Base-by-base conservation (phyloP, 2,113 vertebrate species). In the Ophiodon elongatus region DNA sequence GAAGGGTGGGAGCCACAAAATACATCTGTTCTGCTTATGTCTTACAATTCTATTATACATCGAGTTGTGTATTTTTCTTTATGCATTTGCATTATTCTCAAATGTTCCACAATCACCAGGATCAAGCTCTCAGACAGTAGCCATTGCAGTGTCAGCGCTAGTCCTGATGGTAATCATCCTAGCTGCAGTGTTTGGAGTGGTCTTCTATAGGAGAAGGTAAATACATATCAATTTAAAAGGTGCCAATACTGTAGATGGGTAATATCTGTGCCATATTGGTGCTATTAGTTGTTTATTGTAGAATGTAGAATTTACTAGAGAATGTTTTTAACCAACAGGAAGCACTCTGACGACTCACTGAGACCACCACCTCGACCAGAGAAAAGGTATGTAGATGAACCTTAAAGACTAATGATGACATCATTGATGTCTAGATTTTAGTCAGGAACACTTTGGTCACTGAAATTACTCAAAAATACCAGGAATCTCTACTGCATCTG, bases 361-460 rank as follows among this genome's bases (percentile, higher is more conserved):
- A 76, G 3, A 72, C 37, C 79, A 37, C 91, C 91, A 29, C 89
- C 87, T 35, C 69, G 81, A 29, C 89, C 87, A 21, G 91, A 89
- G 71, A 91, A 88, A 86, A 45, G 43, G 43, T 45, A 15, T 45
- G 43, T 45, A 89, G 87, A 47, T 41, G 27, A 60, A n/a, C 13
- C 13, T 43, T 10, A 50, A 73, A 17, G n/a, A 13, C 5, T 63
- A 50, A 63, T 52, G 9, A 31, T 43, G 23, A 63, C 21, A 6
- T 23, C 5, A 47, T 35, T 47, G 27, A 14, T 47, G 14, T 35
- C 2, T 4, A 52, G 31, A 25, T 65, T 65, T 23, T 17, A 27
- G 14, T 29, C 19, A 57, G 11, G 5, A 60, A 27, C 23, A 39
- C n/a, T n/a, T n/a, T n/a, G n/a, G 6, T 13, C 29, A 8, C n/a